These are phyloP conservation scores for Tetramorium alpestre DNA, from an alignment of 1,140 invertebrate species.

Conservation along the genomic window DNA sequence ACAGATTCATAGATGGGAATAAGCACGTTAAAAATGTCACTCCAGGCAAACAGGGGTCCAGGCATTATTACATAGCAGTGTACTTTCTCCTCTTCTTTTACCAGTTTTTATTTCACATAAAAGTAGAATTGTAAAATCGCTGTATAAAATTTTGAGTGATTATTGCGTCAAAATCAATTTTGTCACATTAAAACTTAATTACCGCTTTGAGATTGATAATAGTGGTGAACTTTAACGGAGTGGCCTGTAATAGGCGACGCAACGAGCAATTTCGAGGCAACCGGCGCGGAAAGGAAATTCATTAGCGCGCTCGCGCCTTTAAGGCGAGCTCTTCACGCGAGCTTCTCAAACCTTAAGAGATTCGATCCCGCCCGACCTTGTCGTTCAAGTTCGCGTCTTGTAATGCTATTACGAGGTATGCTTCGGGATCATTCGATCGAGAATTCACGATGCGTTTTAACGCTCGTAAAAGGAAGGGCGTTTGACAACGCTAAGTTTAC, in stretches of 20 bases:
- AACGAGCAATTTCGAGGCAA: conserved; percentile 41
- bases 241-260: conserved; percentile 4
- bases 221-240: neutral
- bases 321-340: conserved; percentile 23
- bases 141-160: neutral
- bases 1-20: no score
- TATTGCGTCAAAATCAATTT: neutral
- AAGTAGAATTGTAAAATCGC: neutral
- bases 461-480: conserved; percentile 4
- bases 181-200: neutral
- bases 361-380: neutral
- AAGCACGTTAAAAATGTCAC: no score
- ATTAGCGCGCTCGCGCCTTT: conserved; percentile 39
- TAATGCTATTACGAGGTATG: neutral
- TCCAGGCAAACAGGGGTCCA: no score
- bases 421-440: neutral
- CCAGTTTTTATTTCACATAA: neutral
- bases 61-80: no score
- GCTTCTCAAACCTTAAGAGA: conserved; percentile 6
- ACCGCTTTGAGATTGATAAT: conserved; percentile 25
- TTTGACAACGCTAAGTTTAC: conserved; percentile 29
- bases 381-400: conserved; percentile 19
- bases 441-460: conserved; percentile 20
- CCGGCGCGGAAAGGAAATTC: conserved; percentile 40
- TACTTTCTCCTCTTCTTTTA: neutral